Evolutionary conservation across 2,113 vertebrate species (phyloP), one percentile per base, ranked within the genome.

Genomic region (Pristiophorus japonicus): DNA sequence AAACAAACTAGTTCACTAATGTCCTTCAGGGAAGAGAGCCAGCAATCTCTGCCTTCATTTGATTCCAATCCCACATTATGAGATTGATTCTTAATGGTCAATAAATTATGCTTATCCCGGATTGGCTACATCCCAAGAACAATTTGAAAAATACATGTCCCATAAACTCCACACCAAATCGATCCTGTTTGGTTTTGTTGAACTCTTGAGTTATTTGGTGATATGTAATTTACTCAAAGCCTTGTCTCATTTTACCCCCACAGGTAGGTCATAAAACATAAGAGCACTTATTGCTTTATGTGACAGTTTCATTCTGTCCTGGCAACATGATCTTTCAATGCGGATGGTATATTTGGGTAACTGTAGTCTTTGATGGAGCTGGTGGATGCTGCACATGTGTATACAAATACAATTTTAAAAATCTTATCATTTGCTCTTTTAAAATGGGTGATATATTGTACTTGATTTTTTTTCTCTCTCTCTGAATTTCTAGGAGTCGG

Each of bases 401-500:
- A 51, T 70, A 70, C 93, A 51, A 51, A 55, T 30, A 70, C 45
- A 51, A 47, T 42, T 81, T 51, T 70, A 16, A 47, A 16, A 42
- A 73, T 11, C 11, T n/a, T n/a, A n/a, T 42, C 38, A 66, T 42
- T 8, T 30, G 66, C 27, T 70, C 24, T 47, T 73, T 16, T 70
- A 70, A 94, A 47, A 70, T 8, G 42, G 55, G 24, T 94, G 12
- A 51, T 8, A 34, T 34, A 67, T 51, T 45, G 24, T 51, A 94
- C 22, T 94, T 88, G 38, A 67, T 38, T 94, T 73, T 63, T 65
- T 91, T 47, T 30, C 65, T 96, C 75, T 73, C 67, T 88, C 34
- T 62, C n/a, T 96, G 45, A 30, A 38, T 70, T 96, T 97, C 85
- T 97, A 99, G 99, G 99, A 99, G 96, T 99, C 99, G 0, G 99